Evolutionary conservation across 2,113 vertebrate species (phyloP).

Genomic region (Pampusana beccarii): DNA sequence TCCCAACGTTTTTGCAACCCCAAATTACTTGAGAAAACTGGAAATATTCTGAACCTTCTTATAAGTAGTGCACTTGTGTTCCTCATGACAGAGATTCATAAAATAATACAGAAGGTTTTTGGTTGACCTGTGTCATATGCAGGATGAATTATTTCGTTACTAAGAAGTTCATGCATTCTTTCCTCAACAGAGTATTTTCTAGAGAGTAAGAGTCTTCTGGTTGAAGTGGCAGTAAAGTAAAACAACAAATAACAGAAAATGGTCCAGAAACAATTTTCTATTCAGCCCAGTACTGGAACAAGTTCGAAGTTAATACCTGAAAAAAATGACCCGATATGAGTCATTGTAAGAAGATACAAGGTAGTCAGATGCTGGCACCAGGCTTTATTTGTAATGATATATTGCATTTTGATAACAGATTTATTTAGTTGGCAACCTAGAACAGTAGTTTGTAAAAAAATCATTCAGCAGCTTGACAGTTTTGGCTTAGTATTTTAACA

Average conservation of each 20-base stretch:
- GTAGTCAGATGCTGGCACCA: not conserved
- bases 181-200: not conserved
- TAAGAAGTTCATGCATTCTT: not conserved
- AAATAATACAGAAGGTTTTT: not conserved
- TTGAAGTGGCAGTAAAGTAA: not conserved
- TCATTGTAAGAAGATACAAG: not conserved
- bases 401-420: not conserved
- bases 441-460: not conserved
- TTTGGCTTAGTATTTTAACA: not conserved
- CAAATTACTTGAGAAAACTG: not conserved
- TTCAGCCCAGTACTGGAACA: not conserved
- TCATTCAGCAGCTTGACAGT: not conserved
- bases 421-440: not conserved
- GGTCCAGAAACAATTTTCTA: not conserved
- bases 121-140: not conserved
- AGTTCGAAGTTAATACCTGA: not conserved
- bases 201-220: not conserved
- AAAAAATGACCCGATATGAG: not conserved
- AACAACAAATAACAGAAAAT: not conserved
- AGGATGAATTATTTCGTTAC: not conserved
- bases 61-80: not conserved
- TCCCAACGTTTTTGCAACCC: not conserved
- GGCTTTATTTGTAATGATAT: not conserved
- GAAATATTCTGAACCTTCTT: not conserved
- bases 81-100: not conserved